These are phyloP conservation scores for Hypomecis punctinalis DNA, from an alignment of 2,888 invertebrate genomes.

Conservation along the genomic window DNA sequence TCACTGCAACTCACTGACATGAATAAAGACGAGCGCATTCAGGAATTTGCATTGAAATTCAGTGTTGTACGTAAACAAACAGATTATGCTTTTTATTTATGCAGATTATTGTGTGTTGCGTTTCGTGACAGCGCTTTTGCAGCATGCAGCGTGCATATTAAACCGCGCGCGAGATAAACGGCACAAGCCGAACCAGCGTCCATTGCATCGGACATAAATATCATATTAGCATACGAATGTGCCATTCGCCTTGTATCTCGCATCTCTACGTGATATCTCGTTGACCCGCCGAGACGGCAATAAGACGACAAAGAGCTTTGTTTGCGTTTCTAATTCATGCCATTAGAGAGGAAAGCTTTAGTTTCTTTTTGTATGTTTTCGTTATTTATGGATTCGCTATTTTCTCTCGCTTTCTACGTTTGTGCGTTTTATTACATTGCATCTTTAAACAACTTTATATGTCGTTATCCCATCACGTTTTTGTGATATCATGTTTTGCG, in stretches of 20 bases:
- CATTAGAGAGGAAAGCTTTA: slow-evolving; percentile 19
- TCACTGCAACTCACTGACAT: slow-evolving; percentile 14
- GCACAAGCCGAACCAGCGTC: slow-evolving; percentile 37
- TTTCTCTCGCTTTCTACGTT: slow-evolving; percentile 7
- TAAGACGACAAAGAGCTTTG: slow-evolving; percentile 29
- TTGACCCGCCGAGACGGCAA: slow-evolving; percentile 31
- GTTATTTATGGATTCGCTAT: slow-evolving; percentile 9
- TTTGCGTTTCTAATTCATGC: slow-evolving; percentile 27
- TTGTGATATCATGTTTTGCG: too few species aligned
- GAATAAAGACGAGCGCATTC: slow-evolving; percentile 29
- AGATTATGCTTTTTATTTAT: slow-evolving; percentile 50
- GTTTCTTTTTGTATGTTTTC: slow-evolving; percentile 11
- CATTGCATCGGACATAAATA: slow-evolving; percentile 39
- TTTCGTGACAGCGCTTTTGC: slow-evolving; percentile 38
- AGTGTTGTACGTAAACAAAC: slow-evolving; percentile 41
- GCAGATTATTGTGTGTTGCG: slow-evolving; percentile 44
- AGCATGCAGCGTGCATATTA: slow-evolving; percentile 37
- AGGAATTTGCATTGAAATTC: slow-evolving; percentile 45
- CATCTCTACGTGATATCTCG: slow-evolving; percentile 23
- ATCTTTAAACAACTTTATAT: neutral
- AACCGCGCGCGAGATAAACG: slow-evolving; percentile 41
- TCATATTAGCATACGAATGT: slow-evolving; percentile 37
- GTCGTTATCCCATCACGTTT: too few species aligned
- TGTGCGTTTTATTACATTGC: neutral
- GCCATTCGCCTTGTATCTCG: slow-evolving; percentile 23